Percentiles rank a stretch among this genome's conserved stretches.
Conservation (phyloP, 1,140 invertebrate species). For the Saxidomus purpurata region DNA sequence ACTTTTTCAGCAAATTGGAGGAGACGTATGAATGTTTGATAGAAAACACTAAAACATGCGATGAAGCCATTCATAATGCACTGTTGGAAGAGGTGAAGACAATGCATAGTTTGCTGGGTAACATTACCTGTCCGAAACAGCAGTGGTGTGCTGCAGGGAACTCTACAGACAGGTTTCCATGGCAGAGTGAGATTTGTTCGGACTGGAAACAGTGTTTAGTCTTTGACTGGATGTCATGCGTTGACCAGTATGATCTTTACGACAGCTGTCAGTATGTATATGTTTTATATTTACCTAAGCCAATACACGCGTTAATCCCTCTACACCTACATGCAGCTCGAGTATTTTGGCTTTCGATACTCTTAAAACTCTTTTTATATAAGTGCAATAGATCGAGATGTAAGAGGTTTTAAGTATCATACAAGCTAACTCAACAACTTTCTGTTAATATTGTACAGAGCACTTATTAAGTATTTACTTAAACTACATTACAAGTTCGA, state of each 20-base stretch:
- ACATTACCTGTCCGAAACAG: neutral
- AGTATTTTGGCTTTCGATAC: no score
- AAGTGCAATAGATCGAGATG: no score
- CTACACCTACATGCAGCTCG: no score
- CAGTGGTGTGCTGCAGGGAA: neutral
- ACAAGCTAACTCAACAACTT: no score
- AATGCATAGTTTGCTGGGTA: neutral
- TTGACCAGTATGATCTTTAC: neutral
- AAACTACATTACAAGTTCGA: no score
- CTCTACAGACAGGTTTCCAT: neutral
- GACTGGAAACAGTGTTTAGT: constrained; percentile 1
- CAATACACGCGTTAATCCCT: no score
- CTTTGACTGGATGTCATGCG: constrained; percentile 26
- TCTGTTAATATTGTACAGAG: no score
- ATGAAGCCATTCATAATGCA: neutral
- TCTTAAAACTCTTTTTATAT: no score
- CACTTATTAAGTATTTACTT: no score
- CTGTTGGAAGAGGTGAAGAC: neutral
- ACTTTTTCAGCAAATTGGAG: constrained; percentile 10
- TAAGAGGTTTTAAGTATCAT: no score
- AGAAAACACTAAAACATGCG: neutral
- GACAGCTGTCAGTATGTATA: constrained; percentile 1
- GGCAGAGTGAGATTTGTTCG: neutral
- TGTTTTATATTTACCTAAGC: no score
- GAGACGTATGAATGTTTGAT: neutral